These are phyloP conservation scores for Bagarius yarrelli DNA, from an alignment of 2,113 vertebrate species.

Conservation along the genomic window DNA sequence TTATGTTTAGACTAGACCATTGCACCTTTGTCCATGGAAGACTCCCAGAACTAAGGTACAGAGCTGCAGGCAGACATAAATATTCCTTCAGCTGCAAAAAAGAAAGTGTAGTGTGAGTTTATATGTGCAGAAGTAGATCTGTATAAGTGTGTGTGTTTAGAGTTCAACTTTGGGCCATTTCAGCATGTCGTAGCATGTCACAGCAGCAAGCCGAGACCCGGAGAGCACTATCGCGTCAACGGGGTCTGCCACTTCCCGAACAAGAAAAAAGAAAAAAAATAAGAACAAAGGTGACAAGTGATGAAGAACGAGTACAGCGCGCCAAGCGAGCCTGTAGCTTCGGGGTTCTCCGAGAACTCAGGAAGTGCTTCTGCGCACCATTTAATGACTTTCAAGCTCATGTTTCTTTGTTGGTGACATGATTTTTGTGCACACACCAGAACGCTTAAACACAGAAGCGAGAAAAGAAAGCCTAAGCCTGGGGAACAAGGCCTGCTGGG, in stretches of 20 bases:
- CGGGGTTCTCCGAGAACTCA: conserved; percentile 4
- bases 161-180: conserved; percentile 41
- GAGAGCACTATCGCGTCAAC: conserved; percentile 6
- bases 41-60: background rate
- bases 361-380: conserved; percentile 8
- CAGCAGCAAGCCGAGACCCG: background rate
- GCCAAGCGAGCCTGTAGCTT: background rate
- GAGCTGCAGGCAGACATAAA: conserved; percentile 4
- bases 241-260: conserved; percentile 2
- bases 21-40: conserved; percentile 5
- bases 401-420: conserved; percentile 22
- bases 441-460: background rate
- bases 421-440: background rate
- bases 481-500: conserved; percentile 7
- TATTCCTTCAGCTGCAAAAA: conserved; percentile 12
- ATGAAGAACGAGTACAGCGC: conserved; percentile 7
- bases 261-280: background rate
- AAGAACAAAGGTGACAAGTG: conserved; percentile 31
- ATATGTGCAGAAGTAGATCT: background rate
- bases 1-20: background rate
- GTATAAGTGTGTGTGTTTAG: conserved; percentile 1
- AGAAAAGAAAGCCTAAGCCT: background rate
- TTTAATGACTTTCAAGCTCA: conserved; percentile 27
- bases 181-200: conserved; percentile 35
- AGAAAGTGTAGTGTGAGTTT: background rate